Conservation (phyloP, 1,140 invertebrate genomes). For the Hydropsyche tenuis region DNA sequence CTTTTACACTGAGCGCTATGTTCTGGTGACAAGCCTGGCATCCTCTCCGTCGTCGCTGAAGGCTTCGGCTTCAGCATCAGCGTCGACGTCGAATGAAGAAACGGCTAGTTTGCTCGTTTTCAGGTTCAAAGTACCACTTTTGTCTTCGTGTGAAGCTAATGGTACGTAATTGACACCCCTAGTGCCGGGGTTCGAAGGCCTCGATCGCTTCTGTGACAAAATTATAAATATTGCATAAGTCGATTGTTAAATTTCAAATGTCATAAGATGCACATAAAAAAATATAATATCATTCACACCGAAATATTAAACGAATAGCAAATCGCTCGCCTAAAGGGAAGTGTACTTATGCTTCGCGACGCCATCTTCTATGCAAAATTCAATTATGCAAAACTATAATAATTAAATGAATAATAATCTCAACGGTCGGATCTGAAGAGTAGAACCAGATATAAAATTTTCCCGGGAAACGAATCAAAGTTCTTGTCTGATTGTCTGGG, state of each 20-base stretch:
- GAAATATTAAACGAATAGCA: too few species aligned
- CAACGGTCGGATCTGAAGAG: not conserved
- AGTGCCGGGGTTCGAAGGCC: slow-evolving; percentile 22
- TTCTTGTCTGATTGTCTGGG: slow-evolving; percentile 24
- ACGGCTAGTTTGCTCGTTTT: slow-evolving; percentile 35
- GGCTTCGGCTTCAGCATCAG: slow-evolving; percentile 7
- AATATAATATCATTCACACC: too few species aligned
- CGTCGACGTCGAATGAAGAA: not conserved
- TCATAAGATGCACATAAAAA: too few species aligned
- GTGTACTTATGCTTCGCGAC: too few species aligned
- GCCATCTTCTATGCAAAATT: not conserved
- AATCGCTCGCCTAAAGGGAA: too few species aligned
- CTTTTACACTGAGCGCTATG: slow-evolving; percentile 44
- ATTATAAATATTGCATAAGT: too few species aligned
- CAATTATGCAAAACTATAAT: slow-evolving; percentile 16
- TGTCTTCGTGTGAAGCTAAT: slow-evolving; percentile 41
- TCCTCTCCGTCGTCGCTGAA: slow-evolving; percentile 41
- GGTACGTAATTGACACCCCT: slow-evolving; percentile 45
- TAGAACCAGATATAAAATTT: slow-evolving; percentile 1
- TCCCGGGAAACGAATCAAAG: slow-evolving; percentile 23
- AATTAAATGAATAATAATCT: slow-evolving; percentile 23
- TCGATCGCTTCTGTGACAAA: slow-evolving; percentile 35
- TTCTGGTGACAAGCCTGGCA: slow-evolving; percentile 43
- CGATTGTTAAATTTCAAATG: too few species aligned
- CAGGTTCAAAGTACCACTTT: slow-evolving; percentile 28